These are phyloP conservation scores for Trachelipus rathkii DNA, from an alignment of 1,140 invertebrate species.

Conservation along the genomic window DNA sequence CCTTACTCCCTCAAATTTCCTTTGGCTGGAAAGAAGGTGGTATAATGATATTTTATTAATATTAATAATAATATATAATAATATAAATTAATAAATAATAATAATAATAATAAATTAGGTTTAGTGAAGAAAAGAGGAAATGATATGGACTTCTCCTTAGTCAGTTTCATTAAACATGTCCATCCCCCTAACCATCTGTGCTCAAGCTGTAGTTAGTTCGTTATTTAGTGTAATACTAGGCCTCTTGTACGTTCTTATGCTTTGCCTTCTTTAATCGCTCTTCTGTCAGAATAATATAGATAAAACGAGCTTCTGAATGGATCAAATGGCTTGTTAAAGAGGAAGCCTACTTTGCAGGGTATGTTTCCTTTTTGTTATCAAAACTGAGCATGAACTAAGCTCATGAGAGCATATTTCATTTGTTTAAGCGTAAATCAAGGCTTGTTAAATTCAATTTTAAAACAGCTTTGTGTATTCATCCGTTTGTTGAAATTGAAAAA, in stretches of 20 bases:
- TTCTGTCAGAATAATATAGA: constrained; percentile 78
- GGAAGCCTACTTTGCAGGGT: constrained; percentile 67
- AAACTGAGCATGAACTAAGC: not conserved
- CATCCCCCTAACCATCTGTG: constrained; percentile 79
- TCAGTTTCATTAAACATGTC: constrained; percentile 80
- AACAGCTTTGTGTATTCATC: too few species aligned
- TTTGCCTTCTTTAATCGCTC: constrained; percentile 77
- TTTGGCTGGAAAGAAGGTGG: too few species aligned
- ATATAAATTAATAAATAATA: not conserved
- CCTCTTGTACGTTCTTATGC: constrained; percentile 91
- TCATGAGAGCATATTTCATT: too few species aligned
- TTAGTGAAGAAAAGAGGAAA: constrained; percentile 87
- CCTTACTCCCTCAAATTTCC: too few species aligned
- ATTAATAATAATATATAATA: too few species aligned
- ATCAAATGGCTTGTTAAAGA: constrained; percentile 87
- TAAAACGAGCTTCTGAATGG: constrained; percentile 86
- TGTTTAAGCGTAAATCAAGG: too few species aligned
- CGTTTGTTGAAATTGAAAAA: too few species aligned
- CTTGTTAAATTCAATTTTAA: too few species aligned
- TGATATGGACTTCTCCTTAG: constrained; percentile 71
- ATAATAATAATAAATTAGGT: constrained; percentile 54
- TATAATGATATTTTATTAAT: too few species aligned
- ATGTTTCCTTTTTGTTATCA: constrained; percentile 31
- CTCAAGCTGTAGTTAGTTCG: constrained; percentile 85
- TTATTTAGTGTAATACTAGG: constrained; percentile 70